Evolutionary conservation across 2,888 invertebrate genomes (phyloP).

Genomic region (Eurois occulta): DNA sequence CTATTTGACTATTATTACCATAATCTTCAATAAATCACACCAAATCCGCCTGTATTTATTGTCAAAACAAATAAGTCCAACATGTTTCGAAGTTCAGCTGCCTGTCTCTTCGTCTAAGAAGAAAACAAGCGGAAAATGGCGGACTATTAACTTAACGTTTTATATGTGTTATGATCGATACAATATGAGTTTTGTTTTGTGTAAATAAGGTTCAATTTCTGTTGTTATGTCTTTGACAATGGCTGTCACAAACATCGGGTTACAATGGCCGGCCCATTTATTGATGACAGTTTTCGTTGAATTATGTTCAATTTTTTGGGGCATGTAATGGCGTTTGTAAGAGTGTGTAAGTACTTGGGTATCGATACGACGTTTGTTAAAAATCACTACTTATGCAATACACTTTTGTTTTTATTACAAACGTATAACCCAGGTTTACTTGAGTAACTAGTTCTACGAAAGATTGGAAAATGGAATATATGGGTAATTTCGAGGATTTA

Average conservation of each 20-base stretch:
- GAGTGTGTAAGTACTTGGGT: conserved; percentile 2
- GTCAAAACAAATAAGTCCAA: neutral
- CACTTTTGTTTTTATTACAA: conserved; percentile 19
- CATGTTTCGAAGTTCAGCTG: conserved; percentile 1
- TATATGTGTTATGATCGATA: conserved; percentile 71
- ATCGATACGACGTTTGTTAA: conserved; percentile 21
- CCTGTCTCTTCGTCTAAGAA: conserved; percentile 58
- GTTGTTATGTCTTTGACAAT: conserved; percentile 58
- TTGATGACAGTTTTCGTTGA: conserved; percentile 28
- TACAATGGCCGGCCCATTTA: conserved; percentile 36
- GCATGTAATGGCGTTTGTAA: conserved; percentile 37
- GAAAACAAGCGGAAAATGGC: conserved; percentile 73
- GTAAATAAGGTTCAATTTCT: conserved; percentile 66
- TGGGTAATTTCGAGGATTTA: neutral
- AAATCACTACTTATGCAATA: conserved; percentile 30
- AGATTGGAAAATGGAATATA: neutral
- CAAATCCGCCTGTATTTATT: conserved; percentile 19
- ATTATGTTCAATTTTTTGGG: conserved; percentile 34
- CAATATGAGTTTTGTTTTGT: conserved; percentile 66
- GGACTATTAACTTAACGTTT: conserved; percentile 71
- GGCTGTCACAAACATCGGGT: conserved; percentile 50
- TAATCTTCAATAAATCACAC: conserved; percentile 10
- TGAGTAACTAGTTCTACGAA: too few species aligned
- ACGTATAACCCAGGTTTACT: neutral
- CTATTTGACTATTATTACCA: conserved; percentile 19